These are phyloP conservation scores for Anorthoa munda DNA, from an alignment of 2,888 invertebrate species.

Conservation along the genomic window DNA sequence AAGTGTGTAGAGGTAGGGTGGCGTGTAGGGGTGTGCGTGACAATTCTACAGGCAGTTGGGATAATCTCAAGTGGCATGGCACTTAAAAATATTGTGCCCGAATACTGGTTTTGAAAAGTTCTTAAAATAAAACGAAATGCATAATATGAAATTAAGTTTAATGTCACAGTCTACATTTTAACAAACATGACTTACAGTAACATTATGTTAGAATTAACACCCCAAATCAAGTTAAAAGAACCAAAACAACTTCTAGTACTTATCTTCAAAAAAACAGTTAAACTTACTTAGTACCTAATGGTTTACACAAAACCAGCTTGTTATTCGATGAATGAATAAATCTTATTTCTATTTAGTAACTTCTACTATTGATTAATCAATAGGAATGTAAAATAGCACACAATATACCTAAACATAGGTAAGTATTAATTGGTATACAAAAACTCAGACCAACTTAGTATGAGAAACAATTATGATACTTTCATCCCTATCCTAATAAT, in stretches of 20 bases:
- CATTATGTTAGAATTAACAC: neutral
- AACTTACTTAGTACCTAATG: slow-evolving; percentile 11
- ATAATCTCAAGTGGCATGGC: slow-evolving; percentile 3
- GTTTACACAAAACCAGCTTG: neutral
- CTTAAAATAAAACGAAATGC: slow-evolving; percentile 3
- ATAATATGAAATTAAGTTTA: slow-evolving; percentile 16
- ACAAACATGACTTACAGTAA: neutral
- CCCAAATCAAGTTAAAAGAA: slow-evolving; percentile 7
- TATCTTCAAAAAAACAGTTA: slow-evolving; percentile 19
- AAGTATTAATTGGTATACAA: neutral
- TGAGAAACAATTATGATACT: neutral
- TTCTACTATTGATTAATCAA: slow-evolving; percentile 9
- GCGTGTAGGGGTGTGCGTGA: too few species aligned
- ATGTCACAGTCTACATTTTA: slow-evolving; percentile 2
- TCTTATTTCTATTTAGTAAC: slow-evolving; percentile 20
- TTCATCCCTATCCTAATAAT: slow-evolving; percentile 14
- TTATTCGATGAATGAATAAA: neutral
- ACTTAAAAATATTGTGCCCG: neutral
- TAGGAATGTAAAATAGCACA: slow-evolving; percentile 19
- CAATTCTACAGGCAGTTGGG: neutral
- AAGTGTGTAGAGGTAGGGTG: neutral
- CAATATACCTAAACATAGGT: neutral
- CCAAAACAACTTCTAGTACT: neutral
- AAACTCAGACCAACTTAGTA: neutral
- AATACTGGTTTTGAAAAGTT: neutral